phyloP scores from a whole-genome alignment of 92 coral and sea anemone genomes.

The Phymanthus crucifer region DNA sequence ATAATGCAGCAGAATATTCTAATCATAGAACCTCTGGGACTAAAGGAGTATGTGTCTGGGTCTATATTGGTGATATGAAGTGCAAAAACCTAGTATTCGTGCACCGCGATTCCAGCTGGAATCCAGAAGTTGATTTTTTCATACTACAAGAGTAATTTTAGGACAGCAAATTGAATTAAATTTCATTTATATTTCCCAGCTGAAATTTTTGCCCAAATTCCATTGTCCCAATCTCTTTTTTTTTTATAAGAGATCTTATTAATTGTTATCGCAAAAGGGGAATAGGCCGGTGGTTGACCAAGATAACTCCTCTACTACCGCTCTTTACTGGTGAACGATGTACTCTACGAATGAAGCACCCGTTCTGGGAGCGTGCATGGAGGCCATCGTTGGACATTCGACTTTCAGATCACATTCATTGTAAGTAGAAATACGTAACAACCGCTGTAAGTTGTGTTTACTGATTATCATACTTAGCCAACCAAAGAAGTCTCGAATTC shows the following conservation, averaged over 20 bases:
- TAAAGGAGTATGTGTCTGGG: too few species aligned
- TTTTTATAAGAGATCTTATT: slow-evolving; percentile 8
- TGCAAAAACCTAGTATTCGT: too few species aligned
- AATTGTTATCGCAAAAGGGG: slow-evolving; percentile 45
- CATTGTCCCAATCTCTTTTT: too few species aligned
- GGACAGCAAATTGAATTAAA: too few species aligned
- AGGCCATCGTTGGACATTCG: slow-evolving; percentile 85
- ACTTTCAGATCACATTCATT: slow-evolving; percentile 93
- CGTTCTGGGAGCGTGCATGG: slow-evolving; percentile 98
- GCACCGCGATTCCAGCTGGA: too few species aligned
- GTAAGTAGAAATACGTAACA: slow-evolving; percentile 78
- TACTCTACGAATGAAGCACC: slow-evolving; percentile 82
- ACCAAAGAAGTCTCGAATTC: too few species aligned
- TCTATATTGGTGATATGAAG: too few species aligned
- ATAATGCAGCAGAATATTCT: not conserved
- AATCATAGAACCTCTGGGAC: not conserved
- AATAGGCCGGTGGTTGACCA: slow-evolving; percentile 91
- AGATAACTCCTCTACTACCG: slow-evolving; percentile 86
- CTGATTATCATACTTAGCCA: not conserved
- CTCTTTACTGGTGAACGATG: slow-evolving; percentile 81
- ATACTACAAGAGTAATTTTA: too few species aligned
- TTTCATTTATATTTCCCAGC: too few species aligned
- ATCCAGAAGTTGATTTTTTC: too few species aligned
- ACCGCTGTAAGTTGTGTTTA: too few species aligned
- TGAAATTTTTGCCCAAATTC: too few species aligned